Base-by-base conservation (phyloP, 2,113 vertebrate genomes). In the Perccottus glenii region DNA sequence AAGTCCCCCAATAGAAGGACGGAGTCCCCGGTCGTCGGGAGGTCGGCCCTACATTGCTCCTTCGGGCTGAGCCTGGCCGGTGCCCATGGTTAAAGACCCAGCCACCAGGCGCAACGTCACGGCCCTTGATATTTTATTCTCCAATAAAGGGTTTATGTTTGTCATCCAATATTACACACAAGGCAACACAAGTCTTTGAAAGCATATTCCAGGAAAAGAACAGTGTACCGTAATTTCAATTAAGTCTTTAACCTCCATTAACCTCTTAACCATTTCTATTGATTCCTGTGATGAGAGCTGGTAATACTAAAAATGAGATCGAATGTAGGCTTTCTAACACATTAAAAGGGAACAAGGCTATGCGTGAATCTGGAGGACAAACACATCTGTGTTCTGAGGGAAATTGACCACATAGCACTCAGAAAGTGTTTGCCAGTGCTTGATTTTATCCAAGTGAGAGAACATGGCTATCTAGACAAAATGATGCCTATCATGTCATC, bases 311-410 rank as follows among this genome's bases (percentile, higher is more conserved):
- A 55, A 75, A 60, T 11, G 63, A 67, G 68, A 74, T 62, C 32
- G 68, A 69, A 67, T 53, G 65, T 38, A 70, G 50, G 64, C 67
- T 77, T 60, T 75, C 81, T 71, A 84, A 71, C 72, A 84, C 75
- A 83, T 80, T 75, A 81, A 82, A 85, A 57, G 49, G 40, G 72
- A 69, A 56, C 36, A 19, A 73, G 53, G 33, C 67, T 42, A 57
- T 55, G 66, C 50, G 77, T 3, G 10, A 75, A 78, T 11, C 61
- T 63, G 60, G 15, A 57, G 45, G 33, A 64, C 46, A 74, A 69
- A 75, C 47, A 58, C 35, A 3, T 6, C 60, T 42, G 15, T 46
- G 27, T 48, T 68, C 12, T 6, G 16, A 61, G 45, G 42, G 52
- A 35, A 65, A 73, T 48, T 60, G 9, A 63, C 36, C 40, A 38